A percentile compares a stretch with the other conserved stretches of the same genome.
These are phyloP conservation scores for Melitaea cinxia DNA, from an alignment of 1,140 invertebrate species.

Conservation along the genomic window DNA sequence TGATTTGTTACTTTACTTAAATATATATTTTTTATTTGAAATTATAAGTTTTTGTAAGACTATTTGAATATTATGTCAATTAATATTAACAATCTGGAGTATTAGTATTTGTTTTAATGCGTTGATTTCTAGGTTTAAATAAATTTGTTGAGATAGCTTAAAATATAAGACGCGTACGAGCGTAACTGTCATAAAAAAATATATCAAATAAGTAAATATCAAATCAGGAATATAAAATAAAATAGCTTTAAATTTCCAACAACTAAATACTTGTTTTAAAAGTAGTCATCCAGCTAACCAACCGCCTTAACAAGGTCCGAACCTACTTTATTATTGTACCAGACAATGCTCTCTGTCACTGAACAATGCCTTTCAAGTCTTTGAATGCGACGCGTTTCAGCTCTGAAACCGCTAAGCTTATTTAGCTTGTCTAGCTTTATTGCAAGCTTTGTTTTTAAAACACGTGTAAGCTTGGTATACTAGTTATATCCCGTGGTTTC, in stretches of 20 bases:
- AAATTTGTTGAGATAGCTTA: too few relatives aligned
- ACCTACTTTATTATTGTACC: not conserved
- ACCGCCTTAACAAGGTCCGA: not conserved
- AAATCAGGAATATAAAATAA: not conserved
- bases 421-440: not conserved
- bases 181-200: too few relatives aligned
- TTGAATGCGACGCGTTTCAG: conserved; percentile 1
- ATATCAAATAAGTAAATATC: too few relatives aligned
- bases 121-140: too few relatives aligned
- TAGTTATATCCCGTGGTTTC: too few relatives aligned
- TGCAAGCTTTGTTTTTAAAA: not conserved
- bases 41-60: too few relatives aligned
- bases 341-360: not conserved
- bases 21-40: too few relatives aligned
- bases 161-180: too few relatives aligned
- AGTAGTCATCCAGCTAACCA: not conserved
- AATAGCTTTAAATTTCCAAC: not conserved
- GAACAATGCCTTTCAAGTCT: conserved; percentile 6
- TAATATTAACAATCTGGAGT: too few relatives aligned
- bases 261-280: not conserved
- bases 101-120: too few relatives aligned
- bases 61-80: too few relatives aligned
- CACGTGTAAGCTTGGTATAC: not conserved
- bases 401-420: not conserved
- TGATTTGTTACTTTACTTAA: too few relatives aligned